Conservation (phyloP, 2,888 invertebrate genomes). For the Drosophila pseudotalamancana region DNA sequence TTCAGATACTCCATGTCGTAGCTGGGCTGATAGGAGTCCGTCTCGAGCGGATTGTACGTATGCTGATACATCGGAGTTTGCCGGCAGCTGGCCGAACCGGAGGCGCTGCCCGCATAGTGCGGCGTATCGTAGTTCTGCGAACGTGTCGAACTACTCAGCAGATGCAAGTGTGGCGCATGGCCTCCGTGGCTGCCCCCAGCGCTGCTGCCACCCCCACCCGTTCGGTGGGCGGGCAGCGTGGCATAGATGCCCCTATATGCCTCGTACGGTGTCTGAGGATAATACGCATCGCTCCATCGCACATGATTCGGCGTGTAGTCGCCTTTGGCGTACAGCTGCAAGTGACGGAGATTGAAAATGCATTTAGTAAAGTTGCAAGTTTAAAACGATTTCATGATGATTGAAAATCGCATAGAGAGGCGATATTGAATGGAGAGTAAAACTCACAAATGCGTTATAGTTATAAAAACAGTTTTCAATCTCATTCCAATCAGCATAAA, state of each 20-base stretch:
- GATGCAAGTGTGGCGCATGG: constrained; percentile 61
- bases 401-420: not conserved
- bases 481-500: no score
- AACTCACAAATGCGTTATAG: no score
- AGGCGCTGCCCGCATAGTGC: constrained; percentile 78
- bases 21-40: constrained; percentile 84
- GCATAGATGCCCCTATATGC: constrained; percentile 86
- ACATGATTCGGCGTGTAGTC: constrained; percentile 87
- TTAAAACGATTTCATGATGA: not conserved
- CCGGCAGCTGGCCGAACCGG: constrained; percentile 83
- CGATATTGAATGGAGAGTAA: no score
- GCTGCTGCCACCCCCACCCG: constrained; percentile 68
- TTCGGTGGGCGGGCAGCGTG: constrained; percentile 84
- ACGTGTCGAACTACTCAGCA: constrained; percentile 78
- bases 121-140: constrained; percentile 83
- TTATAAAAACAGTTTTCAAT: no score
- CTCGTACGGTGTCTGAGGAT: constrained; percentile 87
- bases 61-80: constrained; percentile 85
- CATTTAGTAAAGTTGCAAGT: not conserved
- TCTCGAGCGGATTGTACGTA: constrained; percentile 84
- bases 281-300: constrained; percentile 88
- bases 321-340: constrained; percentile 86
- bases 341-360: not conserved
- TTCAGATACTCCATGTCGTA: constrained; percentile 84
- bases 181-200: constrained; percentile 67